Conservation (phyloP, 2,888 invertebrate species). For the Pyrrhosoma nymphula region DNA sequence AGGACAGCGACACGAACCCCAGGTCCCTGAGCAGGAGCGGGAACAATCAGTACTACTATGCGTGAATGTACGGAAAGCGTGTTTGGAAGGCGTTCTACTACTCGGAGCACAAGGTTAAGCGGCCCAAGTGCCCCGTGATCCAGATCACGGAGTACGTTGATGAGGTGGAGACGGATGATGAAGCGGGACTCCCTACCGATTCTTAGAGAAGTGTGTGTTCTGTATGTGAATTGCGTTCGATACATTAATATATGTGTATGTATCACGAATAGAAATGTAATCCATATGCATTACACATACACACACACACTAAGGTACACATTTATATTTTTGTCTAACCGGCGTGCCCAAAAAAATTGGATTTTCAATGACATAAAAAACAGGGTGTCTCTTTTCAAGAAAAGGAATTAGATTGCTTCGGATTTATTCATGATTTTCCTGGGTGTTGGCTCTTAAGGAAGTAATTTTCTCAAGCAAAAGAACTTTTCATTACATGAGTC, state of each 20-base stretch:
- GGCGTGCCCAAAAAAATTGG: not conserved
- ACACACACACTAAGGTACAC: not conserved
- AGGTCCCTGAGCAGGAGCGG: constrained; percentile 84
- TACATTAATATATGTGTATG: not conserved
- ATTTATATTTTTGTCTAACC: not conserved
- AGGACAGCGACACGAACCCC: constrained; percentile 77
- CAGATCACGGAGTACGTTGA: constrained; percentile 55
- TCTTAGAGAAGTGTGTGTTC: constrained; percentile 7
- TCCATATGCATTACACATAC: not conserved
- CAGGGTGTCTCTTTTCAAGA: not conserved
- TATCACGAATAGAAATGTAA: not conserved
- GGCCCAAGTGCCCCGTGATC: constrained; percentile 48
- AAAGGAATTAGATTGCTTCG: constrained; percentile 26
- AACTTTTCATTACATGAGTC: not conserved
- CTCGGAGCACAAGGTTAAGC: constrained; percentile 58
- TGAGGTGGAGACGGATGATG: constrained; percentile 18
- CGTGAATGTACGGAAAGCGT: constrained; percentile 67
- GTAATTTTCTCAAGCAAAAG: not conserved
- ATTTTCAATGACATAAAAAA: not conserved
- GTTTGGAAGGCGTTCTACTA: constrained; percentile 67
- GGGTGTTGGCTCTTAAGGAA: not conserved
- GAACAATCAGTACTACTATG: constrained; percentile 79
- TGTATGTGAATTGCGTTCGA: not conserved
- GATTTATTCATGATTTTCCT: not conserved
- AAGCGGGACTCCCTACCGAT: constrained; percentile 10